Base-by-base conservation (phyloP, 2,113 vertebrate genomes). In the Cynoglossus semilaevis region DNA sequence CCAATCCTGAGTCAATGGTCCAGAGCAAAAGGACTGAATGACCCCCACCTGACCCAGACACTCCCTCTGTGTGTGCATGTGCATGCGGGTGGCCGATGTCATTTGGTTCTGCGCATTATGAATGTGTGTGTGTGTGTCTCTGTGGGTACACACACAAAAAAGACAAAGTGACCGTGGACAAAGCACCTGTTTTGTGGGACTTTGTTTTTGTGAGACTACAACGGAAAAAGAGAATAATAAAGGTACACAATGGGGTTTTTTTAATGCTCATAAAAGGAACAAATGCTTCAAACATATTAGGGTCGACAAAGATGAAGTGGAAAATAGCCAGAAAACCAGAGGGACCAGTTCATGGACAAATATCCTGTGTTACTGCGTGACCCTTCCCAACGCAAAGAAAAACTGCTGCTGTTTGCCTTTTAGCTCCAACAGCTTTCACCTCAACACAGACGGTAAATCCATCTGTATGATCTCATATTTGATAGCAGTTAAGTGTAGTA, bases 1-100 rank as follows among this genome's bases (percentile, higher is more conserved):
- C 50, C 59, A 73, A 82, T 87, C 72, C 67, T 49, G 67, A 83
- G 74, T 87, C 85, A 87, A 89, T 84, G 77, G 75, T 67, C 67
- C 76, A 69, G 61, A 80, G 74, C 57, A 51, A 77, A 82, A 79
- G 63, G 63, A 38, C 64, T 47, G 49, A 58, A 50, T 82, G 79
- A 83, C 83, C 86, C 69, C 18, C 11, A 44, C 72, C 67, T 81
- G 63, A 83, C 79, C 83, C 41, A 14, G 40, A 70, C 35, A 36
- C 72, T 77, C 78, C 66, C 74, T 67, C 36, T 65, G 34, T 70
- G 22, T 38, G 44, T 57, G 58, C 29, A 18, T 18, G 43, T 47
- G 48, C 35, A n/a, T 53, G 7, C 62, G 62, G 2, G 51, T 70
- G 51, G 49, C 29, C 63, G 18, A 18, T 49, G 29, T 41, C 29